Evolutionary conservation across 1,140 invertebrate species (phyloP).

Genomic region (Calycopis cecrops): DNA sequence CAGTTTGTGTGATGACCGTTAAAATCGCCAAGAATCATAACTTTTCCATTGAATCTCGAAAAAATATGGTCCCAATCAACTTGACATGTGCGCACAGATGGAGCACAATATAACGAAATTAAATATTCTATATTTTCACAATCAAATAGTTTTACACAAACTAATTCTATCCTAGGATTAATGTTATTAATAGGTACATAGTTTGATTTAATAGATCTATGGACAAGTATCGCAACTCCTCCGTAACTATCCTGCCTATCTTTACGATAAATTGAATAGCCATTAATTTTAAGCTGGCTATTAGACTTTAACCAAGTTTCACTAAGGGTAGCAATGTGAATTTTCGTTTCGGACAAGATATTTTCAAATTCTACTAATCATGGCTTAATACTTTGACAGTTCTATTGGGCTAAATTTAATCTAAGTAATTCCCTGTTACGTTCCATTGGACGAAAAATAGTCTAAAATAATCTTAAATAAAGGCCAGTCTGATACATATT

Average conservation of each 20-base stretch:
- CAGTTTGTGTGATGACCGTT: conserved; percentile 23
- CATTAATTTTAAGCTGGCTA: conserved; percentile 4
- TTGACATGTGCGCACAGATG: conserved; percentile 11
- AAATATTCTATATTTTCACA: conserved; percentile 12
- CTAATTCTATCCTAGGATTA: conserved; percentile 12
- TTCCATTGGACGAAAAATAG: neutral
- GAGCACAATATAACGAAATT: conserved; percentile 18
- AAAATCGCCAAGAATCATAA: conserved; percentile 22
- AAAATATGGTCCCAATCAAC: conserved; percentile 23
- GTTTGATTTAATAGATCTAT: conserved; percentile 23
- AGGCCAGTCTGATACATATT: conserved; percentile 8
- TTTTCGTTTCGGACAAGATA: conserved; percentile 15
- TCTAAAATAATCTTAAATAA: conserved; percentile 13
- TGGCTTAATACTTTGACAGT: conserved; percentile 16
- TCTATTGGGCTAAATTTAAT: conserved; percentile 21
- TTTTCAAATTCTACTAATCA: conserved; percentile 14
- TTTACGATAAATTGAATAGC: conserved; percentile 18
- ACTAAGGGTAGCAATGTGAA: conserved; percentile 16
- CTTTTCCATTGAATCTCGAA: conserved; percentile 12
- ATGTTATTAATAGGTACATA: neutral
- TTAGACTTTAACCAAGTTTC: conserved; percentile 18
- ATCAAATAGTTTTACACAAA: conserved; percentile 9
- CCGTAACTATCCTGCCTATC: conserved; percentile 17
- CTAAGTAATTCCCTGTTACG: conserved; percentile 4
- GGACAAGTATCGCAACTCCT: conserved; percentile 17